Conservation (phyloP, 2,888 invertebrate genomes). For the Troides oblongomaculatus region DNA sequence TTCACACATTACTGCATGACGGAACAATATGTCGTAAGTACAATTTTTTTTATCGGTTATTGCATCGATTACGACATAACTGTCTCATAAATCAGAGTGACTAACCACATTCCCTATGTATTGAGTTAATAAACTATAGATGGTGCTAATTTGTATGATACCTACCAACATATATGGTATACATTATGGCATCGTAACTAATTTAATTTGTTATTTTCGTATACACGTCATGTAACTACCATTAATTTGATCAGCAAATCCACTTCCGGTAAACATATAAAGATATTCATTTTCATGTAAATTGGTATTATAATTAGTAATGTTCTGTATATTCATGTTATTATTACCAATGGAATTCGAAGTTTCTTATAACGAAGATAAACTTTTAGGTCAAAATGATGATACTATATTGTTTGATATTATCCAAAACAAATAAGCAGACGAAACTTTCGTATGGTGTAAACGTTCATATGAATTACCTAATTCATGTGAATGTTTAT, state of each 20-base stretch:
- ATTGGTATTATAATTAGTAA: neutral
- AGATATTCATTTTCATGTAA: no score
- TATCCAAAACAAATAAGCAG: no score
- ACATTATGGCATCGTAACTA: neutral
- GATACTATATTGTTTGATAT: no score
- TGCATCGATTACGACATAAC: slow-evolving; percentile 4
- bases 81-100: slow-evolving; percentile 10
- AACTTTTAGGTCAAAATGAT: no score
- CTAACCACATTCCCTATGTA: slow-evolving; percentile 14
- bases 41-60: neutral
- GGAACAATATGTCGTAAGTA: neutral
- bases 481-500: no score
- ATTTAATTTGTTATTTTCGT: neutral
- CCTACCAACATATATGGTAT: neutral
- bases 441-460: no score
- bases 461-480: no score
- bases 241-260: no score
- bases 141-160: neutral
- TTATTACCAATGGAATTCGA: no score
- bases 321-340: neutral
- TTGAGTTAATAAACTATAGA: neutral
- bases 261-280: neutral
- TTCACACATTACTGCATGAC: neutral
- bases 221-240: neutral
- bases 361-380: neutral